A percentile compares a stretch with the other conserved stretches of the same genome.
These are phyloP conservation scores for Caenorhabditis becei DNA, from an alignment of 2,888 invertebrate species.

Conservation along the genomic window DNA sequence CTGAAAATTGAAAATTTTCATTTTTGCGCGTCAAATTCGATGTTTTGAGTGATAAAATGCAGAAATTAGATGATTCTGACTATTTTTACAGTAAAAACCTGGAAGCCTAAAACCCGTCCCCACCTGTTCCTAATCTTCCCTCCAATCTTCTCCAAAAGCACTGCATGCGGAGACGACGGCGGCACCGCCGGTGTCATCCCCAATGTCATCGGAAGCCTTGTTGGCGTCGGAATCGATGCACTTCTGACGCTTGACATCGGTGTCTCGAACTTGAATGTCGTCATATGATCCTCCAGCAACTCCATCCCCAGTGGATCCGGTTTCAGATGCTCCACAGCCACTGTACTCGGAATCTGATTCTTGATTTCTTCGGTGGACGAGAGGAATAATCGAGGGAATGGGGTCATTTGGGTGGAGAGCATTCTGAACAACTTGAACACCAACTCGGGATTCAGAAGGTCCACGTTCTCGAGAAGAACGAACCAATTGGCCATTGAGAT, in stretches of 20 bases:
- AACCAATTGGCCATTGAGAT: slow-evolving; percentile 52
- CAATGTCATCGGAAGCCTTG: slow-evolving; percentile 16
- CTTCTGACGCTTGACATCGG: slow-evolving; percentile 49
- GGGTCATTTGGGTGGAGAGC: slow-evolving; percentile 8
- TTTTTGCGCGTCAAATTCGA: no score
- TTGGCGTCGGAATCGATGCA: slow-evolving; percentile 37
- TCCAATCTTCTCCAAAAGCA: slow-evolving; percentile 50
- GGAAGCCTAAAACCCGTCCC: no score
- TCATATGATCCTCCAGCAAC: slow-evolving; percentile 26
- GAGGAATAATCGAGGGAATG: slow-evolving; percentile 68
- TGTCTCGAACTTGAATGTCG: slow-evolving; percentile 51
- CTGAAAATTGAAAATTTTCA: no score
- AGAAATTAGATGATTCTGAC: no score
- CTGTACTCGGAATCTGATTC: slow-evolving; percentile 32
- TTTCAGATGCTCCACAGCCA: slow-evolving; percentile 37
- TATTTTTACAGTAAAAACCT: no score
- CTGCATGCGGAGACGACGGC: slow-evolving; percentile 50
- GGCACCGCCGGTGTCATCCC: neutral
- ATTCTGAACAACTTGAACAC: slow-evolving; percentile 56
- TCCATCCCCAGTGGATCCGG: slow-evolving; percentile 16
- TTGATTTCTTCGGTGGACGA: slow-evolving; percentile 57
- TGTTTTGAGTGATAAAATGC: no score
- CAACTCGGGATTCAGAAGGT: slow-evolving; percentile 61
- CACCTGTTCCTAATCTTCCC: slow-evolving; percentile 34
- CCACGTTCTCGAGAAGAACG: slow-evolving; percentile 74